Conservation (phyloP, 2,113 vertebrate genomes). For the Puffinus mauretanicus region DNA sequence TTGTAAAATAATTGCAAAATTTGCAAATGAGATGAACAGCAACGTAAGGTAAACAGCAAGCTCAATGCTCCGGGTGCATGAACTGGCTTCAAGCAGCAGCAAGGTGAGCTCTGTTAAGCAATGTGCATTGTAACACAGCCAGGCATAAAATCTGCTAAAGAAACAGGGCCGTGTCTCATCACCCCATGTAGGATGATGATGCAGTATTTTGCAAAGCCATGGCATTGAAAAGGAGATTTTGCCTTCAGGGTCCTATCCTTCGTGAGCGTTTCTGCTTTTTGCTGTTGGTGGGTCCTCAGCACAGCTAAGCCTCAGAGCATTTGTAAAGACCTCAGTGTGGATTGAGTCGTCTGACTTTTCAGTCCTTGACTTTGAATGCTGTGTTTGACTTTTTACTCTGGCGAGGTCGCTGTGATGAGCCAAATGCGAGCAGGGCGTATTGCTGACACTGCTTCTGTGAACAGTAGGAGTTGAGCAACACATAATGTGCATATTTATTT, state of each 20-base stretch:
- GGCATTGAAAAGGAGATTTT: not conserved
- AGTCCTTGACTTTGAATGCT: not conserved
- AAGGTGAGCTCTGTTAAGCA: not conserved
- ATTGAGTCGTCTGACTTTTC: not conserved
- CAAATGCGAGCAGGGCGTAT: not conserved
- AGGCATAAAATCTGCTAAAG: not conserved
- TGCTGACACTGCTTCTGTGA: constrained; percentile 26
- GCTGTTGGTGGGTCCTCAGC: not conserved
- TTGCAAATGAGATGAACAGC: not conserved
- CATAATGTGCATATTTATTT: constrained; percentile 1
- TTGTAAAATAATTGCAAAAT: not conserved
- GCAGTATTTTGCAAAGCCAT: not conserved
- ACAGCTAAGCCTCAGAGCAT: not conserved
- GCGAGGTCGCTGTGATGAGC: not conserved
- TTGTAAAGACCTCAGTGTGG: not conserved
- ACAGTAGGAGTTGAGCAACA: not conserved
- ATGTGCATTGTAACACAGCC: not conserved
- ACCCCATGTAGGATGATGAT: not conserved
- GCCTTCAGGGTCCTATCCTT: not conserved
- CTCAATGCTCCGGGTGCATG: not conserved
- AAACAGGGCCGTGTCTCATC: rapidly evolving
- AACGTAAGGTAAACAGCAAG: not conserved
- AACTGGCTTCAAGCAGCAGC: not conserved
- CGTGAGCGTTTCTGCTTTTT: not conserved
- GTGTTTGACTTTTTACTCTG: not conserved